These are phyloP conservation scores for Strix aluco DNA, from an alignment of 2,113 vertebrate genomes.

Conservation along the genomic window DNA sequence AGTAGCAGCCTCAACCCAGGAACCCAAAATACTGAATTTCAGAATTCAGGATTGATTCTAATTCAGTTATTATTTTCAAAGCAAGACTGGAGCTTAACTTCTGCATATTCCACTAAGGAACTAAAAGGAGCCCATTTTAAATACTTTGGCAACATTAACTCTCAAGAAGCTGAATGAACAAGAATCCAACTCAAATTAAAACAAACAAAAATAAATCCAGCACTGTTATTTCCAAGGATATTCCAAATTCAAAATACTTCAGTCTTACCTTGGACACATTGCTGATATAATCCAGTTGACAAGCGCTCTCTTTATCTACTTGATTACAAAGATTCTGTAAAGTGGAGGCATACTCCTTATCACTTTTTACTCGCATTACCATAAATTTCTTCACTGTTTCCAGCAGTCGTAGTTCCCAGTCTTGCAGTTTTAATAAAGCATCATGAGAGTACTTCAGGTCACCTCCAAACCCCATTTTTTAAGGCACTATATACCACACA, in stretches of 20 bases:
- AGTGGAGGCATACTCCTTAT: slow-evolving; percentile 94
- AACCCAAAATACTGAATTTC: neutral
- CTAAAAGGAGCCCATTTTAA: neutral
- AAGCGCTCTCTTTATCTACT: slow-evolving; percentile 89
- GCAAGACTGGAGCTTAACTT: neutral
- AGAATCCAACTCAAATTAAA: neutral
- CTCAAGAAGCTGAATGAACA: neutral
- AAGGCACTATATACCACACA: slow-evolving; percentile 75
- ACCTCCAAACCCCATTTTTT: slow-evolving; percentile 95
- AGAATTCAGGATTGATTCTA: neutral
- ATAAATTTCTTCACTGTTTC: slow-evolving; percentile 98
- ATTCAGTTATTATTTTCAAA: neutral
- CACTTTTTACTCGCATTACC: slow-evolving; percentile 94
- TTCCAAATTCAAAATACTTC: neutral
- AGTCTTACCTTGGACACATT: slow-evolving; percentile 90
- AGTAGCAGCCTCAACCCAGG: neutral
- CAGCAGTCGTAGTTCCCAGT: slow-evolving; percentile 94
- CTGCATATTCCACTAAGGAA: neutral
- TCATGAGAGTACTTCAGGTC: slow-evolving; percentile 94
- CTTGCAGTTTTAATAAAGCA: slow-evolving; percentile 95
- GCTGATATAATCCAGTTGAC: slow-evolving; percentile 89
- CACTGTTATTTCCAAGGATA: neutral
- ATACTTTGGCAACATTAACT: neutral
- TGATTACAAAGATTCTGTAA: slow-evolving; percentile 95
- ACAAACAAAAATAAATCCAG: neutral